Conservation (phyloP, 1,140 invertebrate species). For the Vanessa atalanta region DNA sequence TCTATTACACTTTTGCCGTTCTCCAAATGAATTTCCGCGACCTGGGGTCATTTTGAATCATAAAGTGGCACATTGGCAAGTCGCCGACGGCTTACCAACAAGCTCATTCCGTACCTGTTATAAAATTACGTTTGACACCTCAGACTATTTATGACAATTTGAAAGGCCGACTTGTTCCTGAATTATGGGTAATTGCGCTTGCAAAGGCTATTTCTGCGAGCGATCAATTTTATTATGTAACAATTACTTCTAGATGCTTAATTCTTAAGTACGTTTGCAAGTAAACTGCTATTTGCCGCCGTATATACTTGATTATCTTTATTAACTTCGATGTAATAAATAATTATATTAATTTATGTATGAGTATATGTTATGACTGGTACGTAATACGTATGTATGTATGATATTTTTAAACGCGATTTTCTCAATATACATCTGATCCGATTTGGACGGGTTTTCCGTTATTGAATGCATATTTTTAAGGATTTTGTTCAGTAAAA, state of each 20-base stretch:
- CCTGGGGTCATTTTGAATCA: conserved; percentile 49
- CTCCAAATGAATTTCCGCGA: conserved; percentile 50
- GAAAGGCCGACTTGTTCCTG: conserved; percentile 57
- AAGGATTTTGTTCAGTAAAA: too few species aligned
- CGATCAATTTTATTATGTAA: conserved; percentile 57
- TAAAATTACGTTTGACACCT: conserved; percentile 59
- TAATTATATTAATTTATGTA: too few species aligned
- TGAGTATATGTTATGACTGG: too few species aligned
- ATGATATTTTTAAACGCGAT: too few species aligned
- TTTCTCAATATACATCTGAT: too few species aligned
- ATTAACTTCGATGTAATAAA: too few species aligned
- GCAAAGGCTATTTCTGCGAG: conserved; percentile 50
- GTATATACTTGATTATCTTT: not conserved
- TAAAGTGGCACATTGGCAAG: conserved; percentile 45
- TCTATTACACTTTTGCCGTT: conserved; percentile 37
- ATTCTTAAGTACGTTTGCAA: conserved; percentile 10
- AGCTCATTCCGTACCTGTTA: conserved; percentile 48
- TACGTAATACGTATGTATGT: too few species aligned
- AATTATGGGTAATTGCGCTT: conserved; percentile 56
- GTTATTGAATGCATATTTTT: too few species aligned
- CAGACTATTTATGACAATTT: conserved; percentile 58
- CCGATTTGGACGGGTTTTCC: too few species aligned
- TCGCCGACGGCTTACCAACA: conserved; percentile 40
- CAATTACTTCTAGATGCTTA: conserved; percentile 42
- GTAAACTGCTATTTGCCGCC: not conserved